Conservation (phyloP, 2,113 vertebrate species). For the Pygoscelis adeliae region DNA sequence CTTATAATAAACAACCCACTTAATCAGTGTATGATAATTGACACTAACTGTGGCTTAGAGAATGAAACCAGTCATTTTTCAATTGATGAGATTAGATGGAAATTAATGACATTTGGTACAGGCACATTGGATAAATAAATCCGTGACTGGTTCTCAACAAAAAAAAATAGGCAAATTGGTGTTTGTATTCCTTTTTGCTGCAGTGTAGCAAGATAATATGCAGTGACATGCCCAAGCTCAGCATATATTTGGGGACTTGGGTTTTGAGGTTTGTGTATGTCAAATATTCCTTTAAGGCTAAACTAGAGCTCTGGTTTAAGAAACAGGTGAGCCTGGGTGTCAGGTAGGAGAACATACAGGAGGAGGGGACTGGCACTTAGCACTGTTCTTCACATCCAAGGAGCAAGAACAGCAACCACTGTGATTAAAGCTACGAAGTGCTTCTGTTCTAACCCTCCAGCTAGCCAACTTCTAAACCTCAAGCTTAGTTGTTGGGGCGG, state of each 20-base stretch:
- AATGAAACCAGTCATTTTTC: slow-evolving; percentile 23
- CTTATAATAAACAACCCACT: background rate
- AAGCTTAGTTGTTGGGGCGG: background rate
- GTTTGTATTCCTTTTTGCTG: background rate
- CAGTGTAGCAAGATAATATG: background rate
- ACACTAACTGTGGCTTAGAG: background rate
- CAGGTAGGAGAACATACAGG: background rate
- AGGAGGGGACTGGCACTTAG: background rate
- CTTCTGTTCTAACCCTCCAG: background rate
- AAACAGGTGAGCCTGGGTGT: background rate
- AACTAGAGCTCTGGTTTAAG: background rate
- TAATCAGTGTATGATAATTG: slow-evolving; percentile 18
- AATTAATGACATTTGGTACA: background rate
- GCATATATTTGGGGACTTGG: background rate
- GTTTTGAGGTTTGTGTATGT: background rate
- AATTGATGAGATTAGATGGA: slow-evolving; percentile 1
- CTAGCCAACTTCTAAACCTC: background rate
- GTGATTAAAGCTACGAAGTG: background rate
- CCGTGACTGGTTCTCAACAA: background rate
- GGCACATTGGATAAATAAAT: background rate
- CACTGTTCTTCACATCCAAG: background rate
- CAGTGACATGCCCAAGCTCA: background rate
- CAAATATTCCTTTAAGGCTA: background rate
- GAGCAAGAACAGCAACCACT: background rate
- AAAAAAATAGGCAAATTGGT: background rate